Evolutionary conservation across 2,888 invertebrate species (phyloP), one percentile per base, ranked within the genome.

Genomic region (Neria commutata): DNA sequence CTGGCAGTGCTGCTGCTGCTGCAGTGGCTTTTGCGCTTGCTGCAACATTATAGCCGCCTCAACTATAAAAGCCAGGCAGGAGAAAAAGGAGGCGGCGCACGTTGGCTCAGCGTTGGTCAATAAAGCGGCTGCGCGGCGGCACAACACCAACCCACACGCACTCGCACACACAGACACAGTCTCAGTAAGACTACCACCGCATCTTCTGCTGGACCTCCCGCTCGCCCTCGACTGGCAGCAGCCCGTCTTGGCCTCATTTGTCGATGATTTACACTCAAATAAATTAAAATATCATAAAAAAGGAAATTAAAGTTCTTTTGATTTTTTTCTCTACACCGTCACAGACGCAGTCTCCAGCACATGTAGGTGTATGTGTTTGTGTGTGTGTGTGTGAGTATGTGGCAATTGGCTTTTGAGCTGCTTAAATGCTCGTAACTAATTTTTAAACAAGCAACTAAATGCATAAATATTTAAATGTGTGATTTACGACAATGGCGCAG

Each of bases 261-360:
- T 69, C 53, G 70, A 73, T 77, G 77, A 77, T 77, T 76, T 77
- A 77, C 75, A 74, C 71, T 69, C 68, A 77, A 77, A 77, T 77
- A 77, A 77, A 77, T 77, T 77, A 77, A 77, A 77, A 76, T 77
- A 76, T 77, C 73, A 76, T 77, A 77, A 77, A 77, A 64, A 75
- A 74, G 75, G 74, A 77, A 77, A 77, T 77, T 77, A 77, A 77
- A 77, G 75, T 76, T 77, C 74, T 74, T 74, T 77, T 49, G 46
- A 14, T 37, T 45, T 33, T 33, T 46, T 46, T 42, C 26, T 52
- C 26, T 19, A 8, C 48, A 48, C 16, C 47, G 14, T 16, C 11
- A 3, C 14, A 25, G 17, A 25, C n/a, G n/a, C 48, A 48, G 24
- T 19, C 40, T 40, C 4, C n/a, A 40, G 17, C 4, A 16, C 14